phyloP scores from a whole-genome alignment of 2,888 invertebrate genomes.

The Harpagoxenus sublaevis region DNA sequence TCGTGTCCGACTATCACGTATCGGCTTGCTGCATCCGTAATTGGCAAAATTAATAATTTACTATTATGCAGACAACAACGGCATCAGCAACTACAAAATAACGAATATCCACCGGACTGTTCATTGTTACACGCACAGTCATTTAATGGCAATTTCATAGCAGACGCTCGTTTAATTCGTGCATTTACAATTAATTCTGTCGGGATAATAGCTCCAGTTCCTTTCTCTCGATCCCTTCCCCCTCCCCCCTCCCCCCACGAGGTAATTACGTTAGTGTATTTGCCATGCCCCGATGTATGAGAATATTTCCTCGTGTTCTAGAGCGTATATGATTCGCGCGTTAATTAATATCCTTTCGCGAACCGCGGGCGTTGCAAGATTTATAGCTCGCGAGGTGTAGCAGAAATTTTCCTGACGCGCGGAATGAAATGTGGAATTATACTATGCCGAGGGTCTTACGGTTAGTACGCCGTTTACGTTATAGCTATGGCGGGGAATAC shows the following conservation, averaged over 20 bases:
- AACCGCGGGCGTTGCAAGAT: constrained; percentile 63
- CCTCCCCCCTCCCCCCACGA: background rate
- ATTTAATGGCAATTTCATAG: constrained; percentile 34
- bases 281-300: constrained; percentile 41
- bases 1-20: background rate
- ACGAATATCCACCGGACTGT: background rate
- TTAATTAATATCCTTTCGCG: constrained; percentile 73
- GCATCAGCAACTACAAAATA: constrained; percentile 9
- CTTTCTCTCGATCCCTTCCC: background rate
- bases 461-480: constrained; percentile 37
- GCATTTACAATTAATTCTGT: constrained; percentile 61
- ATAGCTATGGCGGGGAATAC: constrained; percentile 4
- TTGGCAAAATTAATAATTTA: constrained; percentile 41
- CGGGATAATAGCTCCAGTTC: constrained; percentile 16
- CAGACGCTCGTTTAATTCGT: constrained; percentile 36
- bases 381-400: constrained; percentile 29
- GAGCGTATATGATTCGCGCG: constrained; percentile 57
- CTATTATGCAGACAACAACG: background rate
- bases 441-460: constrained; percentile 47
- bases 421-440: constrained; percentile 55
- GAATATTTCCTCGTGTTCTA: constrained; percentile 63
- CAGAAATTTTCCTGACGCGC: constrained; percentile 52
- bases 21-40: background rate
- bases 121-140: constrained; percentile 17
- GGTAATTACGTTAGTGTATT: constrained; percentile 60